Evolutionary conservation across 2,888 invertebrate species (phyloP).

Genomic region (Cybosia mesomella): DNA sequence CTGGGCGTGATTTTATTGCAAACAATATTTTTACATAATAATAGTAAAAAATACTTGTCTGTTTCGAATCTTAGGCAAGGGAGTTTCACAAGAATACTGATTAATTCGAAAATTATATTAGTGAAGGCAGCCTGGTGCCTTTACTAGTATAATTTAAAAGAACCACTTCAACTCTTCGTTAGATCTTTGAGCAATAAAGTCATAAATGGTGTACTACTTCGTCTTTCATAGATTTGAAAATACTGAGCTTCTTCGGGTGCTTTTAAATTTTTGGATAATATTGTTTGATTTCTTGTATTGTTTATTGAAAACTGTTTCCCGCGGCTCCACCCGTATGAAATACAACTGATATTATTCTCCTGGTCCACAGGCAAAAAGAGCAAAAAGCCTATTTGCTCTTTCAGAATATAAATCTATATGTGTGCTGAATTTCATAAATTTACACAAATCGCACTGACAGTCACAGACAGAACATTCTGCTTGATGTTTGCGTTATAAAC

Average conservation of each 20-base stretch:
- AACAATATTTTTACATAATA: background rate
- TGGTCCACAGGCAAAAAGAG: too few species aligned
- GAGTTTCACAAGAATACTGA: background rate
- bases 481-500: constrained; percentile 76
- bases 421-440: background rate
- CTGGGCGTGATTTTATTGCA: background rate
- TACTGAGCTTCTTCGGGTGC: background rate
- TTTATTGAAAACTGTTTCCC: too few species aligned
- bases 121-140: too few species aligned
- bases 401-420: background rate
- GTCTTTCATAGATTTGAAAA: background rate
- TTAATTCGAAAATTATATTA: background rate
- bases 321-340: background rate
- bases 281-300: background rate
- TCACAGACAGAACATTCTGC: constrained; percentile 67
- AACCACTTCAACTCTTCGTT: too few species aligned
- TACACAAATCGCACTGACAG: constrained; percentile 28
- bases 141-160: too few species aligned
- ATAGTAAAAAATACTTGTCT: background rate
- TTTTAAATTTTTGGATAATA: background rate
- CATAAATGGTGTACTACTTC: background rate
- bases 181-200: background rate
- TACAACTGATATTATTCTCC: background rate
- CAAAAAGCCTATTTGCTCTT: background rate
- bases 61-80: background rate